A percentile compares a stretch with the other conserved stretches of the same genome.
These are phyloP conservation scores for Saturnia japonica DNA, from an alignment of 2,888 invertebrate species.

Conservation along the genomic window DNA sequence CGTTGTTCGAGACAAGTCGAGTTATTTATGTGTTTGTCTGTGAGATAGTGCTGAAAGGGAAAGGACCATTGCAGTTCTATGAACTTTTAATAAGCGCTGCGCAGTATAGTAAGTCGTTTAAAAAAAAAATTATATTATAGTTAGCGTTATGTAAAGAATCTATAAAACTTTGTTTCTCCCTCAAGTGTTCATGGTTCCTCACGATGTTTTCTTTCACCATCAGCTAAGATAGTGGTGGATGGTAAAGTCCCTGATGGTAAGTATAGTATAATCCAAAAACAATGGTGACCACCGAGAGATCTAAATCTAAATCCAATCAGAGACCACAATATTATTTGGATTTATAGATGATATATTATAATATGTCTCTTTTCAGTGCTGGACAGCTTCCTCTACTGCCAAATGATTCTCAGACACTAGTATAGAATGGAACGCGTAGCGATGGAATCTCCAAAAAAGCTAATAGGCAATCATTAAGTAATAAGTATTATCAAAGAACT, in stretches of 20 bases:
- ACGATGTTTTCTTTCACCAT: too few species aligned
- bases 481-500: neutral
- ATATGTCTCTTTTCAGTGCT: slow-evolving; percentile 60
- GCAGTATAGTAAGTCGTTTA: slow-evolving; percentile 64
- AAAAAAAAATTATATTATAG: neutral
- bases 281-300: too few species aligned
- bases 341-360: too few species aligned
- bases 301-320: too few species aligned
- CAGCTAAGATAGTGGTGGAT: too few species aligned
- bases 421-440: slow-evolving; percentile 17
- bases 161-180: too few species aligned
- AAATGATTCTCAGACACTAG: slow-evolving; percentile 75
- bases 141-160: too few species aligned
- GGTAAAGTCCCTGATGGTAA: too few species aligned
- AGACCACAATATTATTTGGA: too few species aligned
- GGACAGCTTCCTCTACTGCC: slow-evolving; percentile 77
- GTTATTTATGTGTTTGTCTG: slow-evolving; percentile 70
- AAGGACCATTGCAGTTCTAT: slow-evolving; percentile 60
- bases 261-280: too few species aligned
- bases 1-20: slow-evolving; percentile 69
- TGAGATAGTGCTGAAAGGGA: slow-evolving; percentile 62
- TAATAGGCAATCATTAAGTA: neutral
- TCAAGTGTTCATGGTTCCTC: too few species aligned
- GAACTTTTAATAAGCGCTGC: slow-evolving; percentile 65
- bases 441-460: slow-evolving; percentile 6